These are phyloP conservation scores for Ostrea edulis DNA, from an alignment of 1,140 invertebrate genomes.

Conservation along the genomic window DNA sequence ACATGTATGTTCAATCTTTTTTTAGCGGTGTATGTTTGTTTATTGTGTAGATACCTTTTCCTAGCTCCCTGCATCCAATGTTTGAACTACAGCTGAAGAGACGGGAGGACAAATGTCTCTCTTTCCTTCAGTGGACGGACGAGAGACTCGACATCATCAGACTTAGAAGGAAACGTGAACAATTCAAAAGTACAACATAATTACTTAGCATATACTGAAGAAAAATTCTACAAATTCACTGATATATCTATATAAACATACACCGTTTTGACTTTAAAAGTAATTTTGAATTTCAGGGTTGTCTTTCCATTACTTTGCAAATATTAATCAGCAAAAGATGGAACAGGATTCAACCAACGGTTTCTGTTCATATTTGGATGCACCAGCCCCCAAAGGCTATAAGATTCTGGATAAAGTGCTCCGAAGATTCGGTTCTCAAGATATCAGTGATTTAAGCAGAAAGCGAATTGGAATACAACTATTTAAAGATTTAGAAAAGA, in stretches of 20 bases:
- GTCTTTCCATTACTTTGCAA: slow-evolving; percentile 5
- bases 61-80: slow-evolving; percentile 69
- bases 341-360: not conserved
- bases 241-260: not conserved
- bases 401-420: slow-evolving; percentile 48
- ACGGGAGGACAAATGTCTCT: slow-evolving; percentile 61
- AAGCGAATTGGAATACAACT: not conserved
- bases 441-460: not conserved
- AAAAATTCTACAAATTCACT: not conserved
- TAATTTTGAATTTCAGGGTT: not conserved
- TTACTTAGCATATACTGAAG: not conserved
- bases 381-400: slow-evolving; percentile 38
- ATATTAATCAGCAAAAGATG: not conserved
- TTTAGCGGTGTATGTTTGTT: not conserved
- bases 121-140: slow-evolving; percentile 59
- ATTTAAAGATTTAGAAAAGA: not conserved
- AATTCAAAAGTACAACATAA: not conserved
- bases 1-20: no score
- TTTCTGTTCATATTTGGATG: not conserved
- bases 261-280: not conserved
- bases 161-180: not conserved
- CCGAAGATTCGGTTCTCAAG: not conserved
- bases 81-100: slow-evolving; percentile 64
- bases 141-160: not conserved
- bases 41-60: slow-evolving; percentile 63